phyloP scores from a whole-genome alignment of 2,113 vertebrate genomes.

The Choloepus hoffmanni region DNA sequence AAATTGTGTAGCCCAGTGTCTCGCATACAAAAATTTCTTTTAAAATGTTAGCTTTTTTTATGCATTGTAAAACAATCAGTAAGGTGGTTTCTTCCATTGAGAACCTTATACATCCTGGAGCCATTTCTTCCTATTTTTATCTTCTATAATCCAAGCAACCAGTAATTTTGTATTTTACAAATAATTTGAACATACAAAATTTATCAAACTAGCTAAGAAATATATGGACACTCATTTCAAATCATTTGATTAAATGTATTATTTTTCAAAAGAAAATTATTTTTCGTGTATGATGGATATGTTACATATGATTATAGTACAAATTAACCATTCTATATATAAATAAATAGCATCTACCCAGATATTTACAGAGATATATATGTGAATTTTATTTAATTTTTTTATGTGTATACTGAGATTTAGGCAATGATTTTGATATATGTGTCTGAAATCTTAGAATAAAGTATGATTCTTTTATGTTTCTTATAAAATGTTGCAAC shows the following conservation, averaged over 20 bases:
- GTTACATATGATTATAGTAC: neutral
- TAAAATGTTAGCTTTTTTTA: constrained; percentile 1
- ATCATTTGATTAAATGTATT: neutral
- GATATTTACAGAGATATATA: neutral
- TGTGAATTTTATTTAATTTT: neutral
- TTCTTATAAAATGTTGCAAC: neutral
- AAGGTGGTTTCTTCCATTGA: constrained; percentile 11
- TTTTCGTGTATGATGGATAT: neutral
- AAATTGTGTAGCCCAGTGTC: neutral
- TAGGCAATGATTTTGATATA: neutral
- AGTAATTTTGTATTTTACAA: neutral
- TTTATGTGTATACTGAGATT: neutral
- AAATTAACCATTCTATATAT: neutral
- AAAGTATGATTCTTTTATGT: neutral
- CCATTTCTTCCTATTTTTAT: neutral
- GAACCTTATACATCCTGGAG: neutral
- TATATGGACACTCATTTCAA: neutral
- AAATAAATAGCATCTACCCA: neutral
- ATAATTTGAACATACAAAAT: neutral
- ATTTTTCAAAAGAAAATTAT: neutral
- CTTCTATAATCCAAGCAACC: neutral
- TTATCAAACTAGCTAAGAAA: neutral
- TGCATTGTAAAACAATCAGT: neutral
- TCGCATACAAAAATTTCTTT: neutral
- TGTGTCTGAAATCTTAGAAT: constrained; percentile 30